Evolutionary conservation across 2,888 invertebrate species (phyloP), one percentile per base, ranked within the genome.

Genomic region (Drosophila anceps): DNA sequence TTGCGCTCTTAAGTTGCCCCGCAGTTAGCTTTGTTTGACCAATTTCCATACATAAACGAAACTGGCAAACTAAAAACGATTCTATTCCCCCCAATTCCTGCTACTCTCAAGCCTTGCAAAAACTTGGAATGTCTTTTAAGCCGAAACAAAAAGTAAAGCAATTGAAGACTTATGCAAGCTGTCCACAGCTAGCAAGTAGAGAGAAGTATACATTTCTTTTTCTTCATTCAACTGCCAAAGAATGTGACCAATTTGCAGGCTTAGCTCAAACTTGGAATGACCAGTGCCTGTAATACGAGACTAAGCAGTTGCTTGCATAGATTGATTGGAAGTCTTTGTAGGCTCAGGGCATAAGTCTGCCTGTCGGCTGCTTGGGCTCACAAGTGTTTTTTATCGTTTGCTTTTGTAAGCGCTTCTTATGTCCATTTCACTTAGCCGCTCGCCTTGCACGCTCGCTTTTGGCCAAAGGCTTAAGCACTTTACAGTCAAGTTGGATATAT

Each of bases 401-500:
- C 33, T 81, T 82, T 82, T 85, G 85, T 84, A 71, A 85, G 84
- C 82, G 76, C 54, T 75, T 66, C 81, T 79, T 78, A 67, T 82
- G 76, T 78, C 81, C 65, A 66, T 72, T 71, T 76, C 82, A 79
- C 69, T 69, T 79, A 77, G 72, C 65, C 67, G 69, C 44, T 13
- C 6, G 37, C 12, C 0, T 31, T 13, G 51, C 65, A 55, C 73
- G 69, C 66, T 78, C 73, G 69, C 71, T 85, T 76, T 73, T 18
- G 35, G 35, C 57, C 27, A 43, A 51, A n/a, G 44, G 90, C 91
- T 91, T 91, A 90, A 90, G 81, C 90, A 90, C 88, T 91, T 83
- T 33, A 68, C 76, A 76, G 79, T 83, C 91, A 80, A 86, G 70
- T 82, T 87, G 88, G 79, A 89, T 88, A 80, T 88, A 88, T 86